Evolutionary conservation across 2,888 invertebrate species (phyloP), one percentile per base, ranked within the genome.

Genomic region (Biston stratarius): DNA sequence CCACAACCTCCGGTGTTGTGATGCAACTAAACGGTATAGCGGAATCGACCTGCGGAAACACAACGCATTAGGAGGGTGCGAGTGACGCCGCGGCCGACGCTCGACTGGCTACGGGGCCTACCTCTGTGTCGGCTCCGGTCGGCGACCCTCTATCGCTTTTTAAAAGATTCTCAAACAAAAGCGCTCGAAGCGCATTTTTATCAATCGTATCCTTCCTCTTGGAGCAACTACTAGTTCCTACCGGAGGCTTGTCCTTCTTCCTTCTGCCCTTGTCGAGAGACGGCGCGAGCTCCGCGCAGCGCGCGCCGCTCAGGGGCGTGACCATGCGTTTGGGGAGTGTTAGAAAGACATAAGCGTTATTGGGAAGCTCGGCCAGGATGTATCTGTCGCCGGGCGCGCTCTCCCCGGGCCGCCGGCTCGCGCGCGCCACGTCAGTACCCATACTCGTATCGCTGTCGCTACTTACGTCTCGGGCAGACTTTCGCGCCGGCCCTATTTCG

Each of bases 1-100:
- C 77, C 84, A 91, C 92, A 76, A 92, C 93, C 88, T 92, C 93
- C 64, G 93, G 91, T 65, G 89, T 91, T 79, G 93, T 92, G 91
- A 94, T 93, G 91, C 93, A 93, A 86, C 89, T 92, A 85, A 93
- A 94, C 83, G 93, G 90, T 83, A 94, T 92, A 72, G 92, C 90
- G 67, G 93, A 87, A 82, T 94, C 93, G 78, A 91, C 90, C 93
- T 94, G 92, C 72, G 78, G 73, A 84, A 81, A 85, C 72, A 82
- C 70, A 74, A 55, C 33, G 61, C 49, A 67, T 83, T 72, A 81
- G 70, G 69, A 1, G 61, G 42, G 8, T 60, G 53, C 55, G 61
- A 65, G 65, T 44, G 56, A 12, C 62, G 38, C 68, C 69, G 64
- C 60, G 63, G 52, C 36, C 61, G 60, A 56, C 65, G 62, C 51